These are phyloP conservation scores for Selene dorsalis DNA, from an alignment of 2,797 vertebrate genomes.

Conservation along the genomic window DNA sequence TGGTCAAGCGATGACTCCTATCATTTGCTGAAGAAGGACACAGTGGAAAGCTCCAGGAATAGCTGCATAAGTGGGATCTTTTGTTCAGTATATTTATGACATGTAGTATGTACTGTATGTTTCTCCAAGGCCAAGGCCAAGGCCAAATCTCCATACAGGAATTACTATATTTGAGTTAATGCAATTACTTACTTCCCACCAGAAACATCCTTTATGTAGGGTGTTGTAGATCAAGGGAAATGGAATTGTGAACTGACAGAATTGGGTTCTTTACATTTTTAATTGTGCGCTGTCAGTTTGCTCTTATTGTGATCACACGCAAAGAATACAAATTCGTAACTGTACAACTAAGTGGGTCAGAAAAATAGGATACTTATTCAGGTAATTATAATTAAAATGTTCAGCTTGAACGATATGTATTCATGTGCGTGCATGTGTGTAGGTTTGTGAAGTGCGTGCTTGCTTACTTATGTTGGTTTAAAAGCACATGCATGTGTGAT, in stretches of 20 bases:
- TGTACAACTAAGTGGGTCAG: constrained; percentile 10
- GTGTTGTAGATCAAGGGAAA: neutral
- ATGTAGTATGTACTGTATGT: neutral
- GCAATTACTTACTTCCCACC: neutral
- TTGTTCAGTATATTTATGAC: neutral
- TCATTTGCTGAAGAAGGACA: neutral
- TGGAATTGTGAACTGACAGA: neutral
- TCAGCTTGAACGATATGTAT: constrained; percentile 2
- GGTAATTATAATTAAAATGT: neutral
- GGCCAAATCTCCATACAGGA: neutral
- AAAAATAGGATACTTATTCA: neutral
- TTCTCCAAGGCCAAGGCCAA: neutral
- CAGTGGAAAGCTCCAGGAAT: neutral
- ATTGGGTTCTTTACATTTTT: neutral
- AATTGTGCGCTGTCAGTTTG: neutral
- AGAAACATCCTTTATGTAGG: neutral
- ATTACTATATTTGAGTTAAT: neutral
- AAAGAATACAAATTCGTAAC: neutral
- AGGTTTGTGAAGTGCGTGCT: neutral
- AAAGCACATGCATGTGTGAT: constrained; percentile 31
- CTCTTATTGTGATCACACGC: neutral
- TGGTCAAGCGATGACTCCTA: neutral
- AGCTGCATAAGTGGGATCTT: neutral
- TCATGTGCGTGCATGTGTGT: neutral
- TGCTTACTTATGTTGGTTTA: constrained; percentile 16